Percentiles rank a stretch among this genome's conserved stretches.
phyloP scores from a whole-genome alignment of 2,888 invertebrate species.

The Epirrhoe alternata region DNA sequence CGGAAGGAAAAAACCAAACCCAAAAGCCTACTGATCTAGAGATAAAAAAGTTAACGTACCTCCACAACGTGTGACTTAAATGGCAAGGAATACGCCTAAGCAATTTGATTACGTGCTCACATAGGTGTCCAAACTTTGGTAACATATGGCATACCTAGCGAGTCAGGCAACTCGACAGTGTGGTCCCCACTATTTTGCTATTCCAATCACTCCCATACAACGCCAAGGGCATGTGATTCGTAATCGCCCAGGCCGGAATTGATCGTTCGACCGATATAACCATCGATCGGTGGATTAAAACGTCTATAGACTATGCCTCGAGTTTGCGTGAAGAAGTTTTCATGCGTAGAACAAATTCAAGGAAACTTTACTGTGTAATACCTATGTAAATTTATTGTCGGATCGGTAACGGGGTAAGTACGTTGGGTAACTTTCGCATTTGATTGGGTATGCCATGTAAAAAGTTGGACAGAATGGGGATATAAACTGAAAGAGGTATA shows the following conservation, averaged over 20 bases:
- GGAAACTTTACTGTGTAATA: conserved; percentile 59
- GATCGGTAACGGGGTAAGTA: conserved; percentile 28
- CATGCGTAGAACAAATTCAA: conserved; percentile 60
- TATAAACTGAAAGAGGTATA: conserved; percentile 38
- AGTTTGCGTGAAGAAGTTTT: conserved; percentile 61
- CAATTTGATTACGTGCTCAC: conserved; percentile 53
- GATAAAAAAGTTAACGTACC: conserved; percentile 28
- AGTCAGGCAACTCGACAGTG: conserved; percentile 56
- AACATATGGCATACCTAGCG: conserved; percentile 30
- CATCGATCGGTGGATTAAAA: conserved; percentile 70
- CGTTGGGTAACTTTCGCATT: conserved; percentile 37
- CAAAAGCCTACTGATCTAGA: conserved; percentile 25
- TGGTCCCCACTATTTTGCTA: conserved; percentile 75
- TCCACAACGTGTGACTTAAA: conserved; percentile 20
- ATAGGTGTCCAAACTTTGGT: conserved; percentile 40
- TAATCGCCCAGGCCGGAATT: conserved; percentile 73
- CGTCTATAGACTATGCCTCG: conserved; percentile 52
- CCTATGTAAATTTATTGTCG: conserved; percentile 57
- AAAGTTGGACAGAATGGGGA: conserved; percentile 40
- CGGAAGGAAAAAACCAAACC: conserved; percentile 31
- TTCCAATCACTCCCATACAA: conserved; percentile 69
- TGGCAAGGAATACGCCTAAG: conserved; percentile 39
- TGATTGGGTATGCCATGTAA: conserved; percentile 43
- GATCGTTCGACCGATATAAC: conserved; percentile 70
- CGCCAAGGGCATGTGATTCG: conserved; percentile 81